These are phyloP conservation scores for Ormyrus thymus DNA, from an alignment of 2,888 invertebrate species.

Conservation along the genomic window DNA sequence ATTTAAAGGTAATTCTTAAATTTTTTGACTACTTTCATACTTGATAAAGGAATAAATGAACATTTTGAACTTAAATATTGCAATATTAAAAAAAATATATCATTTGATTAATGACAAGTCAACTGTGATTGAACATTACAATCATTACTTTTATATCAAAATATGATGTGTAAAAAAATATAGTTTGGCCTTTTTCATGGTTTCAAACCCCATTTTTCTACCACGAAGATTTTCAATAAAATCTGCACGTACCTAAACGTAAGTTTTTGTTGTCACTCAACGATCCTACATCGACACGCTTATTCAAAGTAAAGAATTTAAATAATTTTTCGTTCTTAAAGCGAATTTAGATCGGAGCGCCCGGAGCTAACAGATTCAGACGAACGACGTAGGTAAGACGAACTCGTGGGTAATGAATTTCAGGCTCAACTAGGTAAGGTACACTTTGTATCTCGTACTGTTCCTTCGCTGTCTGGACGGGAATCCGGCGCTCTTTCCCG, in stretches of 20 bases:
- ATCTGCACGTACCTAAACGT: not conserved
- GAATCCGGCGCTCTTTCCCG: slow-evolving; percentile 37
- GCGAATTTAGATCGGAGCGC: not conserved
- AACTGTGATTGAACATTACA: too few species aligned
- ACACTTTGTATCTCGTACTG: slow-evolving; percentile 68
- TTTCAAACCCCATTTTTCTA: not conserved
- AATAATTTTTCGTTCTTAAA: not conserved
- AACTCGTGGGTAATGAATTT: not conserved
- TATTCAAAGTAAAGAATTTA: not conserved
- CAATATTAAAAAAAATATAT: not conserved
- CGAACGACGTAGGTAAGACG: too few species aligned
- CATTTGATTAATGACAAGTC: too few species aligned
- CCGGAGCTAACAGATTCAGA: too few species aligned
- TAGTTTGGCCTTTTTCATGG: not conserved
- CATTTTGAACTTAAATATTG: not conserved
- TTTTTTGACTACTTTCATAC: too few species aligned
- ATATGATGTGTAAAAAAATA: not conserved
- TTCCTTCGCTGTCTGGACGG: slow-evolving; percentile 62
- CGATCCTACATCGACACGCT: not conserved
- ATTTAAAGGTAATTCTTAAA: too few species aligned
- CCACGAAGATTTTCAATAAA: not conserved
- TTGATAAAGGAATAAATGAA: too few species aligned
- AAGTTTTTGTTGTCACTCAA: too few species aligned
- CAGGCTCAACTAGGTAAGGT: slow-evolving; percentile 56
- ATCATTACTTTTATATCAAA: too few species aligned